Evolutionary conservation across 1,140 invertebrate species (phyloP).

Genomic region (Phenacoccus solenopsis): DNA sequence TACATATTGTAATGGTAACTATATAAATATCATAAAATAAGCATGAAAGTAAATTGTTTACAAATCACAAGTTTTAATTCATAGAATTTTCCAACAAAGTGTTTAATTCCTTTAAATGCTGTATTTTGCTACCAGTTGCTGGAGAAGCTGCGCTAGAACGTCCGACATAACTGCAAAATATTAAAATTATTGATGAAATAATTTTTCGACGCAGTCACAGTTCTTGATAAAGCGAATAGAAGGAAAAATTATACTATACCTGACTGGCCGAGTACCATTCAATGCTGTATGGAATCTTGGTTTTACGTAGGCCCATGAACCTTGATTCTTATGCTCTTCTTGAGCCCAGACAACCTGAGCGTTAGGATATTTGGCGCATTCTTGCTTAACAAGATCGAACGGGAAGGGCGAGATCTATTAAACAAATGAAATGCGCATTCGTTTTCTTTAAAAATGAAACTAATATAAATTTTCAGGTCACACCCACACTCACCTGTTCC

Average conservation of each 20-base stretch:
- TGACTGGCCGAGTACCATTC: conserved; percentile 47
- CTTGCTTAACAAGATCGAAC: conserved; percentile 83
- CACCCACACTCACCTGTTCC: conserved; percentile 58
- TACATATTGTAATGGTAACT: conserved; percentile 8
- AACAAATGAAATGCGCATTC: conserved; percentile 25
- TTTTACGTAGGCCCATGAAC: conserved; percentile 86
- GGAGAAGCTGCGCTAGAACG: conserved; percentile 78
- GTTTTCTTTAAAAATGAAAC: neutral
- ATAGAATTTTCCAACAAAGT: conserved; percentile 55
- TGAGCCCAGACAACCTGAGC: conserved; percentile 86
- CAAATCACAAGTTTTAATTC: neutral
- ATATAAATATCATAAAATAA: conserved; percentile 1
- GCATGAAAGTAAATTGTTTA: neutral
- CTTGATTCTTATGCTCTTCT: conserved; percentile 98
- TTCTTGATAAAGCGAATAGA: too few relatives aligned
- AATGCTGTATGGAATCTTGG: conserved; percentile 78
- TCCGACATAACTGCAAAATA: conserved; percentile 68
- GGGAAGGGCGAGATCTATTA: conserved; percentile 92
- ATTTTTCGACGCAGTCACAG: too few relatives aligned
- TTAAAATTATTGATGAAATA: conserved; percentile 22
- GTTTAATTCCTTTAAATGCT: conserved; percentile 77
- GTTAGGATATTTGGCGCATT: conserved; percentile 82
- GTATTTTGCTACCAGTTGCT: conserved; percentile 92
- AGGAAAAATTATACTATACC: conserved; percentile 44
- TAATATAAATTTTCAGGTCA: neutral